phyloP scores from a whole-genome alignment of 2,797 vertebrate genomes.

The Diceros bicornis region DNA sequence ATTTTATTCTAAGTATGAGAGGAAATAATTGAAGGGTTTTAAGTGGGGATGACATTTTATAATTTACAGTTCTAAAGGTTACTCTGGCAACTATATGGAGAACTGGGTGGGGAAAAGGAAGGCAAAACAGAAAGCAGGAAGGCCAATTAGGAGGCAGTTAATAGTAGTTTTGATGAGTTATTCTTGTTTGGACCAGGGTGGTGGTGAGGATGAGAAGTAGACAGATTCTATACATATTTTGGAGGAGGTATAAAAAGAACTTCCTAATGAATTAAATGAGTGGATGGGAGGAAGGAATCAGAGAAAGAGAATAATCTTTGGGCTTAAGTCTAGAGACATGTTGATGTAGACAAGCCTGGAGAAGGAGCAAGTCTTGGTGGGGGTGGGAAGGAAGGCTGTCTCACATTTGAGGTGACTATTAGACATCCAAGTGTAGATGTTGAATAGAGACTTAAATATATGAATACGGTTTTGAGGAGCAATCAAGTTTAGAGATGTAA shows the following conservation, averaged over 20 bases:
- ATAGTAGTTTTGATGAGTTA: neutral
- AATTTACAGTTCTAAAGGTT: neutral
- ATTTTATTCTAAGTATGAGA: constrained; percentile 10
- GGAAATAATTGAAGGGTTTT: neutral
- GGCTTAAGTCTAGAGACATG: neutral
- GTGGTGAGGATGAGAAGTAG: neutral
- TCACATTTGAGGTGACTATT: neutral
- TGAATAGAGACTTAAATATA: neutral
- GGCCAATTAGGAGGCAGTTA: neutral
- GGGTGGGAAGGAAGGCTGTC: too few species aligned
- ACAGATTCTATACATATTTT: neutral
- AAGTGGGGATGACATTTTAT: neutral
- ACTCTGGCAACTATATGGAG: neutral
- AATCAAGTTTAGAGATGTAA: neutral
- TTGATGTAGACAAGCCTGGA: neutral
- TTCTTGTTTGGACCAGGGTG: neutral
- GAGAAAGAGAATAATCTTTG: neutral
- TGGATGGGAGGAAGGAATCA: neutral
- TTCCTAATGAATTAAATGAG: neutral
- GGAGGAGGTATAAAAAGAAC: neutral
- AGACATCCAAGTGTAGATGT: neutral
- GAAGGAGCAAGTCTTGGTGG: neutral
- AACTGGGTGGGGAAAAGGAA: neutral
- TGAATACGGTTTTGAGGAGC: neutral
- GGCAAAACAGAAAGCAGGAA: constrained; percentile 3